These are phyloP conservation scores for Drosophila sulfurigaster DNA, from an alignment of 1,140 invertebrate species.

Conservation along the genomic window DNA sequence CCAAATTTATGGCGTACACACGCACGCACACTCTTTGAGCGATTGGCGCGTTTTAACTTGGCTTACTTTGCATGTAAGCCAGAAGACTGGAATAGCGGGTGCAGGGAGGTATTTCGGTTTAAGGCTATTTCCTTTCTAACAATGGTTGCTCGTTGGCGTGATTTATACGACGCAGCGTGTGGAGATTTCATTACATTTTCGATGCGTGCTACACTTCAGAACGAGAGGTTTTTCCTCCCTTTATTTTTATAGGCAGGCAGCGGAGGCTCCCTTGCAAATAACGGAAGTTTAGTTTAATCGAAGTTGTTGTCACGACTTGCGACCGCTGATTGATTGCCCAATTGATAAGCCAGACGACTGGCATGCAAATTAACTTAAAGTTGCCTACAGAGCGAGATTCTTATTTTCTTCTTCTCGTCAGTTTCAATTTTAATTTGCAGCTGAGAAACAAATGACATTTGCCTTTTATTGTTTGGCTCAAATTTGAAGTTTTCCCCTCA, in stretches of 20 bases:
- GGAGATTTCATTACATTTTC: conserved; percentile 72
- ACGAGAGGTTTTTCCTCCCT: conserved; percentile 7
- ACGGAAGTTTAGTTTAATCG: conserved; percentile 80
- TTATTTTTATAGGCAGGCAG: conserved; percentile 49
- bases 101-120: conserved; percentile 26
- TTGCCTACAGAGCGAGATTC: not conserved
- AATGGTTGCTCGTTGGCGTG: conserved; percentile 67
- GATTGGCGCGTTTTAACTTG: conserved; percentile 60
- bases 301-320: conserved; percentile 74
- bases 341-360: conserved; percentile 56
- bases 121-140: conserved; percentile 72
- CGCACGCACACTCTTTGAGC: conserved; percentile 52
- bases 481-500: conserved; percentile 40
- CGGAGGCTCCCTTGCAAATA: conserved; percentile 15
- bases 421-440: conserved; percentile 64
- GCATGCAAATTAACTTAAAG: conserved; percentile 57
- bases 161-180: conserved; percentile 66
- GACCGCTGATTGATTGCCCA: conserved; percentile 72
- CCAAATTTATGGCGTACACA: conserved; percentile 66
- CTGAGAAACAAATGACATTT: conserved; percentile 62
- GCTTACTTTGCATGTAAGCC: conserved; percentile 29
- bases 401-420: conserved; percentile 7
- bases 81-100: not conserved
- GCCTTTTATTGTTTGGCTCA: conserved; percentile 57
- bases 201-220: conserved; percentile 35